phyloP scores from a whole-genome alignment of 2,797 vertebrate genomes.

The Sebastes oblongus region DNA sequence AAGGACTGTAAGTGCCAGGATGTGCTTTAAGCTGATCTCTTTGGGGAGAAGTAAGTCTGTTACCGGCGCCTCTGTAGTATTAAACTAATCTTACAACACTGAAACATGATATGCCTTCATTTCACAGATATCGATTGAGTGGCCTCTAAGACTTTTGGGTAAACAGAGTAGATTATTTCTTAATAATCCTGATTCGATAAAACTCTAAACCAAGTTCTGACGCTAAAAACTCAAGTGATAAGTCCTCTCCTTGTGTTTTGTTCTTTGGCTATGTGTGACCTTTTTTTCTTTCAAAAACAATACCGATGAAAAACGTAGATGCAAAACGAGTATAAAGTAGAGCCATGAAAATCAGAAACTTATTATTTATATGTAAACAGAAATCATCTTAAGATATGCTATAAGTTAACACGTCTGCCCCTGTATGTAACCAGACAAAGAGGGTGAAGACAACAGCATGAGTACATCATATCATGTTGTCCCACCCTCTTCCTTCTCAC shows the following conservation, averaged over 20 bases:
- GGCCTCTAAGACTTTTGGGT: slow-evolving; percentile 53
- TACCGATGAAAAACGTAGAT: slow-evolving; percentile 58
- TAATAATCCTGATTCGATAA: slow-evolving; percentile 45
- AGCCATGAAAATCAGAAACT: slow-evolving; percentile 61
- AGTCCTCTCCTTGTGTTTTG: slow-evolving; percentile 57
- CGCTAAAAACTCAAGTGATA: slow-evolving; percentile 41
- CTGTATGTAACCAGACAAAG: slow-evolving; percentile 58
- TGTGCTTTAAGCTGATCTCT: slow-evolving; percentile 60
- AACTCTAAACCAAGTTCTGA: slow-evolving; percentile 39
- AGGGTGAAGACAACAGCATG: slow-evolving; percentile 52
- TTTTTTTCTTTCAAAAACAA: slow-evolving; percentile 65
- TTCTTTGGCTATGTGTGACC: slow-evolving; percentile 82
- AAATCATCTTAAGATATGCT: slow-evolving; percentile 76
- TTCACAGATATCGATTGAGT: slow-evolving; percentile 56
- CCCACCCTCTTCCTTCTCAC: slow-evolving; percentile 7
- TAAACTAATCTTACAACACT: slow-evolving; percentile 61
- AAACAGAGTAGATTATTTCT: slow-evolving; percentile 47
- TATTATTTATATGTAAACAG: slow-evolving; percentile 67
- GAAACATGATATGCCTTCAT: slow-evolving; percentile 66
- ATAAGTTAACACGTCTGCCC: slow-evolving; percentile 61
- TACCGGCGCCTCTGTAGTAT: slow-evolving; percentile 53
- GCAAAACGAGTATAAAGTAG: slow-evolving; percentile 61
- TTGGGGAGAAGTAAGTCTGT: slow-evolving; percentile 62
- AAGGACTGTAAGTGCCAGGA: slow-evolving; percentile 51
- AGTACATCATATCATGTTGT: slow-evolving; percentile 1